Evolutionary conservation across 2,797 vertebrate species (phyloP), one percentile per base, ranked within the genome.

Genomic region (Pygocentrus nattereri): DNA sequence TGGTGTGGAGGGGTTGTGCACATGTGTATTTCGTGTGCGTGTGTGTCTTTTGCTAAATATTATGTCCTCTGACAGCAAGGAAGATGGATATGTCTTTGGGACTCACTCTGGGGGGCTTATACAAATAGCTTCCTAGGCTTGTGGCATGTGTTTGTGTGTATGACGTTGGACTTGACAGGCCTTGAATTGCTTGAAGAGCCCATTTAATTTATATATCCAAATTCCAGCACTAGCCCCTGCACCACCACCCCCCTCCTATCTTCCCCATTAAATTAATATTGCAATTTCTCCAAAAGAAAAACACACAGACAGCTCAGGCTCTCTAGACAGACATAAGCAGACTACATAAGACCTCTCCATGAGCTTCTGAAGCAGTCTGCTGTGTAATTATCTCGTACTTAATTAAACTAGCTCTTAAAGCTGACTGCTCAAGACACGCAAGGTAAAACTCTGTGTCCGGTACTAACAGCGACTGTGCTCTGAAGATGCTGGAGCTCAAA

Each of bases 41-140:
- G 76, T 79, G 31, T 12, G 25, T 34, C 15, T 71, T 56, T 31
- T 52, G 23, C 69, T 72, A 47, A 31, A 56, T 73, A 73, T 73
- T 54, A 73, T 73, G 49, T 74, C 23, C 23, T 54, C 70, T 44
- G 18, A 67, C 56, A 76, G 56, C 21, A 62, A 21, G 34, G n/a
- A 73, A 16, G 23, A 91, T 88, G 75, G 84, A 92, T 86, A 88
- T 88, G 89, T 90, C 83, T 88, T 82, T 70, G 68, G 68, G 89
- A 86, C 73, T 74, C 76, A 50, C 86, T 82, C 67, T 85, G 68
- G 87, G 87, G 85, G 44, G 41, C 41, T 25, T 76, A 54, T 41
- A 64, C 27, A 50, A 52, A 64, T 61, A 50, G 54, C 31, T 52
- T 41, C 21, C 56, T n/a, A 27, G 31, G 23, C 65, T 27, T 5